These are phyloP conservation scores for Auanema freiburgensis DNA, from an alignment of 2,888 invertebrate genomes.

Conservation along the genomic window DNA sequence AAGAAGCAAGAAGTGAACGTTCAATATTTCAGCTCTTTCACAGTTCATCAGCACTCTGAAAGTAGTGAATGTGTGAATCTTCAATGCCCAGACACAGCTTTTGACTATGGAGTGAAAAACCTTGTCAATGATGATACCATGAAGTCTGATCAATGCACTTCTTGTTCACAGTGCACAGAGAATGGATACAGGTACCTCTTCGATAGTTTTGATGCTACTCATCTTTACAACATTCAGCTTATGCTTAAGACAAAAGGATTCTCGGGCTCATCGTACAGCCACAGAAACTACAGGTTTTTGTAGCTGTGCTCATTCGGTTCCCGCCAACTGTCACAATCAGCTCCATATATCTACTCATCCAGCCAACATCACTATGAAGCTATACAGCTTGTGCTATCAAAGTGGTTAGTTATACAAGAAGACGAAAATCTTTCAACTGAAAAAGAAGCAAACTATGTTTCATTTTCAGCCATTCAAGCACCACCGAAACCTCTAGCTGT, in stretches of 20 bases:
- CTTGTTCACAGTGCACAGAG: slow-evolving; percentile 55
- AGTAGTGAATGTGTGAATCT: slow-evolving; percentile 40
- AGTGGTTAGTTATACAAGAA: slow-evolving; percentile 10
- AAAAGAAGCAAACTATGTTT: background rate
- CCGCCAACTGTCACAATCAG: slow-evolving; percentile 47
- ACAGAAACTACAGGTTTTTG: slow-evolving; percentile 29
- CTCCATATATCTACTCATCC: slow-evolving; percentile 29
- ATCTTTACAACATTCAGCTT: slow-evolving; percentile 17
- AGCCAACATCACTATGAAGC: slow-evolving; percentile 45
- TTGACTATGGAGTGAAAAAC: slow-evolving; percentile 34
- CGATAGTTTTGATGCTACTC: background rate
- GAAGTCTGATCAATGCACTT: slow-evolving; percentile 44
- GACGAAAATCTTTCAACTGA: background rate
- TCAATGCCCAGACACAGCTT: slow-evolving; percentile 42
- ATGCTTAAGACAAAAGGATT: slow-evolving; percentile 33
- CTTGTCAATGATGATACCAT: slow-evolving; percentile 47
- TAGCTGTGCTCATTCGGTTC: slow-evolving; percentile 42
- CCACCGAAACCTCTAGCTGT: slow-evolving; percentile 52
- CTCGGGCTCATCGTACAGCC: slow-evolving; percentile 27
- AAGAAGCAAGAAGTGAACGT: too few relatives aligned
- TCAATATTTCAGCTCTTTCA: slow-evolving; percentile 27
- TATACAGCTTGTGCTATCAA: slow-evolving; percentile 38
- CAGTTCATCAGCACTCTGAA: slow-evolving; percentile 33
- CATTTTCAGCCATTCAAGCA: slow-evolving; percentile 53
- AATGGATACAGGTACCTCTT: slow-evolving; percentile 53